A percentile compares a stretch with the other conserved stretches of the same genome.
These are phyloP conservation scores for Rhinella marina DNA, from an alignment of 2,797 vertebrate species.

Conservation along the genomic window DNA sequence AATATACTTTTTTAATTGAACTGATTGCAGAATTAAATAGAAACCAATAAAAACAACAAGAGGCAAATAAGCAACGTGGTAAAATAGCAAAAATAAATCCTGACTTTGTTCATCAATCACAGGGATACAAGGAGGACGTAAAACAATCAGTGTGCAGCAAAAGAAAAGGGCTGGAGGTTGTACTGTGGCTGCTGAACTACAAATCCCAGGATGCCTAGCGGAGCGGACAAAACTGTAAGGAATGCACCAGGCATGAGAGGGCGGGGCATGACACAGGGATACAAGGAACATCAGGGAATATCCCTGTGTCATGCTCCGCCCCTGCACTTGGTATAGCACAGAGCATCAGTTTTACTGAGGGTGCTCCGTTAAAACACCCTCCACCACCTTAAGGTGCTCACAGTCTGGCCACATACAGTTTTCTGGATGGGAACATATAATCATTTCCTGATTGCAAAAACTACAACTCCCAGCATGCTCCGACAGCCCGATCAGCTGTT, in stretches of 20 bases:
- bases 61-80: neutral
- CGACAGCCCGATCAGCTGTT: too few species aligned
- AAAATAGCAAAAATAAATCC: constrained; percentile 36
- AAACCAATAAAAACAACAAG: neutral
- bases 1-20: neutral
- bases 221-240: neutral
- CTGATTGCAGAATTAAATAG: neutral
- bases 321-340: neutral
- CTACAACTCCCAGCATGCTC: too few species aligned
- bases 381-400: neutral
- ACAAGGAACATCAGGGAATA: too few species aligned
- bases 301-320: too few species aligned
- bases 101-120: constrained; percentile 5
- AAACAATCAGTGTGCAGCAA: constrained; percentile 7
- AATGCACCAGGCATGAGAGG: neutral
- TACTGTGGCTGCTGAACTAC: neutral
- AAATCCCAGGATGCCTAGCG: constrained; percentile 5
- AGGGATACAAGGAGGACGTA: neutral
- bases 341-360: neutral
- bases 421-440: too few species aligned
- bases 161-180: neutral
- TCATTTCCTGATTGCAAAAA: too few species aligned
- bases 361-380: neutral
- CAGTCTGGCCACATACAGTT: neutral
- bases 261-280: neutral